Evolutionary conservation across 1,140 invertebrate species (phyloP).

Genomic region (Eubasilissa regina): DNA sequence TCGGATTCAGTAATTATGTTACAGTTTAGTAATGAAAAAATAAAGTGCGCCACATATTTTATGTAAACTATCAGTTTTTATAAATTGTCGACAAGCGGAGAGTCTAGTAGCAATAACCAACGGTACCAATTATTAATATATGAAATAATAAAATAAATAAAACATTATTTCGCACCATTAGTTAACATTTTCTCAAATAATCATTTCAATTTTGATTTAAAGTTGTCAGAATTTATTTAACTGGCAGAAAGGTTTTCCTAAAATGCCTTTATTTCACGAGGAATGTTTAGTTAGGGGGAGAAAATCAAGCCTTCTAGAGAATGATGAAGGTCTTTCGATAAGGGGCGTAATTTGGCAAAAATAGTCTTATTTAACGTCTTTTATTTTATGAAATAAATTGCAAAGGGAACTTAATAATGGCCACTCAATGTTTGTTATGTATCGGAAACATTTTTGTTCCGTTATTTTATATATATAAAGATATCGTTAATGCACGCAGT

Average conservation of each 20-base stretch:
- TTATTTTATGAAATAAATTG: slow-evolving; percentile 12
- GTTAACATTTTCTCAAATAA: background rate
- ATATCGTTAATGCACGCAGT: too few relatives aligned
- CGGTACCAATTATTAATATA: too few relatives aligned
- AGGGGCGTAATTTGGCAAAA: slow-evolving; percentile 10
- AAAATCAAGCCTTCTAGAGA: background rate
- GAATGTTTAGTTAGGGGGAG: slow-evolving; percentile 17
- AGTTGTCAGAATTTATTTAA: slow-evolving; percentile 14
- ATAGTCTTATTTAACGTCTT: background rate
- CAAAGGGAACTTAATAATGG: background rate
- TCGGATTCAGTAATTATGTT: too few relatives aligned
- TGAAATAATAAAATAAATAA: too few relatives aligned
- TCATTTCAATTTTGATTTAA: slow-evolving; percentile 4
- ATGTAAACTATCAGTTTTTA: too few relatives aligned
- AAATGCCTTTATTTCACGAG: slow-evolving; percentile 4
- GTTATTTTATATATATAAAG: too few relatives aligned
- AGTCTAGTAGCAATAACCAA: too few relatives aligned
- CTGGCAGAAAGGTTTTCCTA: background rate
- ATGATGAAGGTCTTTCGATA: slow-evolving; percentile 24
- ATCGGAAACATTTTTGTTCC: background rate
- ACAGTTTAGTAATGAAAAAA: too few relatives aligned
- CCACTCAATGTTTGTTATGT: slow-evolving; percentile 5
- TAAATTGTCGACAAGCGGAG: too few relatives aligned
- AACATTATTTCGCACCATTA: slow-evolving; percentile 10
- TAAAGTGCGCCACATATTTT: too few relatives aligned